Evolutionary conservation across 2,113 vertebrate genomes (phyloP).

Genomic region (Nematolebias whitei): DNA sequence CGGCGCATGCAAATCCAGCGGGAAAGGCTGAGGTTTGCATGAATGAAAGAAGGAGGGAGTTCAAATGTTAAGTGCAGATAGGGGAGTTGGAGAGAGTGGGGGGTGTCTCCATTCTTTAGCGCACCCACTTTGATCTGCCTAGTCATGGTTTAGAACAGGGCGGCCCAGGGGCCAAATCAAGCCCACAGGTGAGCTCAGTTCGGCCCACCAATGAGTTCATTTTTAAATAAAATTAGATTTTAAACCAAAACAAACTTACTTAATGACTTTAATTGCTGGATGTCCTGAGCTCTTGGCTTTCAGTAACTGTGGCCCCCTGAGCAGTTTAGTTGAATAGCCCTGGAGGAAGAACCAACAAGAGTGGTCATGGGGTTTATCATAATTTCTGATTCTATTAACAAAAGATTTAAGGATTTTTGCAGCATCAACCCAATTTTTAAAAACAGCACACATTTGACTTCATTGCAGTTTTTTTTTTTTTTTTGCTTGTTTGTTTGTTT

Average conservation of each 20-base stretch:
- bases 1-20: conserved; percentile 61
- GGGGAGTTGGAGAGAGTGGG: conserved; percentile 37
- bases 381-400: conserved; percentile 1
- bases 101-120: conserved; percentile 56
- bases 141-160: conserved; percentile 60
- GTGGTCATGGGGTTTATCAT: conserved; percentile 29
- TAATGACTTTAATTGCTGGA: no score
- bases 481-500: no score
- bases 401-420: neutral
- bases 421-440: neutral
- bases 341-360: no score
- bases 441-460: neutral
- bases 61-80: conserved; percentile 76
- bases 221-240: no score
- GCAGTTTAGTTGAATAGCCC: no score
- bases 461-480: neutral
- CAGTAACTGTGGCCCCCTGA: no score
- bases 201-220: no score
- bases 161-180: no score
- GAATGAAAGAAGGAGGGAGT: conserved; percentile 60
- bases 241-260: no score
- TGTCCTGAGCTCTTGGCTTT: no score
- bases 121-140: conserved; percentile 74
- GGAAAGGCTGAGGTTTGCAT: conserved; percentile 66
- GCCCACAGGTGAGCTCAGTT: no score